Conservation (phyloP, 2,113 vertebrate species). For the Clarias gariepinus region DNA sequence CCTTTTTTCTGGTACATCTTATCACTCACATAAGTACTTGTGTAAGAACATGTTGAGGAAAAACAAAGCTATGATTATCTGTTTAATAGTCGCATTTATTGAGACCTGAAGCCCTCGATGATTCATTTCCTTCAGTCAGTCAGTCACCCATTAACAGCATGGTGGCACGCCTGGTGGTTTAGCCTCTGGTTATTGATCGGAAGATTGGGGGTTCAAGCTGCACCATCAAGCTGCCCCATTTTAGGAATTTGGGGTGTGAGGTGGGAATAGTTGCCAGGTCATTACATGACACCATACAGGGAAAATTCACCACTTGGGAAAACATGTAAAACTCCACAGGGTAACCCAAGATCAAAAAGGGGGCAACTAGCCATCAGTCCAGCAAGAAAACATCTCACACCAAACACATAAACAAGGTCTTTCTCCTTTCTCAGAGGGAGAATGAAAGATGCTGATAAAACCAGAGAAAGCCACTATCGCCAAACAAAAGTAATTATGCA, state of each 20-base stretch:
- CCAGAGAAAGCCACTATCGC: constrained; percentile 29
- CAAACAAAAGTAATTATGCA: constrained; percentile 56
- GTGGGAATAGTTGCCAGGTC: neutral
- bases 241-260: neutral
- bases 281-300: neutral
- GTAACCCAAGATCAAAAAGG: neutral
- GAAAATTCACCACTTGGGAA: neutral
- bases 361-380: neutral
- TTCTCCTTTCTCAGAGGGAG: neutral
- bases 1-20: neutral
- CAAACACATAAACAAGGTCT: neutral
- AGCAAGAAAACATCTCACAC: constrained; percentile 4
- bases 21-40: neutral
- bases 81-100: neutral
- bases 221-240: too few species aligned
- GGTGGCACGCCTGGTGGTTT: too few species aligned
- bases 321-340: neutral
- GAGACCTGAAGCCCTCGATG: neutral
- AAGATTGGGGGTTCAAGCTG: too few species aligned
- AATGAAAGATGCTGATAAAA: constrained; percentile 25
- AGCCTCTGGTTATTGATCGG: too few species aligned
- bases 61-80: neutral
- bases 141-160: too few species aligned
- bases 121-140: neutral
- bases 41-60: neutral